Conservation (phyloP, 2,888 invertebrate species). For the Synanthedon vespiformis region DNA sequence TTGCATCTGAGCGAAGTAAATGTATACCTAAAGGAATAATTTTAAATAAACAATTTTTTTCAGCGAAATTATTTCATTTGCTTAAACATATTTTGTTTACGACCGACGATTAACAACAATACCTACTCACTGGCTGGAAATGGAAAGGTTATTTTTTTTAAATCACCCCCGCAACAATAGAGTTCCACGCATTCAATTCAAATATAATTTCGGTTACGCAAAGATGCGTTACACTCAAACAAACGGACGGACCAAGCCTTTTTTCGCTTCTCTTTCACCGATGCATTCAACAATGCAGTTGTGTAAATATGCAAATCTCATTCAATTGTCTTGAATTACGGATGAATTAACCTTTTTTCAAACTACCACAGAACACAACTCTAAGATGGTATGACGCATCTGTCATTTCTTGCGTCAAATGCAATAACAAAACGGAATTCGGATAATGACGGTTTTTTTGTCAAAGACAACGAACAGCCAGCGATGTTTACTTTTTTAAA, state of each 20-base stretch:
- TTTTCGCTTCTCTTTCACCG: conserved; percentile 37
- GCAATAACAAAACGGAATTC: conserved; percentile 40
- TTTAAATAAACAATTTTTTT: too few species aligned
- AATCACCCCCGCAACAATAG: conserved; percentile 1
- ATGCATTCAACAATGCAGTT: conserved; percentile 21
- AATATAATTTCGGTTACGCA: conserved; percentile 50
- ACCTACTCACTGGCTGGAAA: neutral
- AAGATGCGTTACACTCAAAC: conserved; percentile 50
- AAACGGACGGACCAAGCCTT: conserved; percentile 17
- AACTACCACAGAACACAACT: conserved; percentile 22
- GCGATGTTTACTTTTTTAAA: neutral
- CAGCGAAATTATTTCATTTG: too few species aligned
- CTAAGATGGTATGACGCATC: conserved; percentile 50
- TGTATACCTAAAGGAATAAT: too few species aligned
- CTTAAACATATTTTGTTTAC: too few species aligned
- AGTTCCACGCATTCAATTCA: conserved; percentile 35
- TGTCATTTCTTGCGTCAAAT: conserved; percentile 60
- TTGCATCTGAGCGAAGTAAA: too few species aligned
- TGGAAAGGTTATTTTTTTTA: neutral
- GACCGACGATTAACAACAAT: neutral
- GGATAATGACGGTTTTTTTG: conserved; percentile 33
- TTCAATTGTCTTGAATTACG: conserved; percentile 40
- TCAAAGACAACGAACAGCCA: neutral
- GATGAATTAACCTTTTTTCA: conserved; percentile 15
- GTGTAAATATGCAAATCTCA: conserved; percentile 59